Evolutionary conservation across 1,140 invertebrate species (phyloP), one percentile per base, ranked within the genome.

Genomic region (Druon quercuslanigerum): DNA sequence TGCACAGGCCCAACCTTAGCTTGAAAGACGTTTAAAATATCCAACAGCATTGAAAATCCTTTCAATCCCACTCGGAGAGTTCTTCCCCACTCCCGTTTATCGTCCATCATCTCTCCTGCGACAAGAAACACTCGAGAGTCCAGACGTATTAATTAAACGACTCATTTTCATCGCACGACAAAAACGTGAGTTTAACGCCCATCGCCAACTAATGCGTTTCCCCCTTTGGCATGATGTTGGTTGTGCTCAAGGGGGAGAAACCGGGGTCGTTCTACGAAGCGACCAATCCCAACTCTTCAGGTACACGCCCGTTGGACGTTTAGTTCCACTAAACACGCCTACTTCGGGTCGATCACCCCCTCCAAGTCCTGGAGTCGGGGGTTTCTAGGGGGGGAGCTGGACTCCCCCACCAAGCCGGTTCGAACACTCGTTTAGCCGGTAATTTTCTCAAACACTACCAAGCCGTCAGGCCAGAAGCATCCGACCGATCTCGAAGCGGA

Each of bases 141-240:
- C 88, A 91, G 89, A 91, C 89, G 87, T 91, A 92, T 92, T 91
- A 92, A 92, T 92, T 91, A 92, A 92, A 91, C 87, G 89, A 86
- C 86, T 91, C 89, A 90, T 91, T 91, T 91, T 90, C 84, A 90
- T 91, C 89, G 86, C 82, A 86, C 84, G 86, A 87, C 86, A 89
- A 89, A 90, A 90, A 90, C 86, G 87, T 82, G 86, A 87, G 85
- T 90, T 89, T 89, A 91, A 91, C 90, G 89, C 89, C 90, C 88
- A 90, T 91, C 86, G 89, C 75, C 81, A 83, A 79, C 86, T 89
- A 90, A 90, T 90, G 84, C 83, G 82, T 82, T 82, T 85, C 84
- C 87, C 88, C 81, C 82, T 54, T 80, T 40, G 16, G 70, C 16
- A 78, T 71, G 74, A 60, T 12, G 50, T 72, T 52, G 13, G 11